phyloP scores from a whole-genome alignment of 2,888 invertebrate species.

The Druceiella hillmani region DNA sequence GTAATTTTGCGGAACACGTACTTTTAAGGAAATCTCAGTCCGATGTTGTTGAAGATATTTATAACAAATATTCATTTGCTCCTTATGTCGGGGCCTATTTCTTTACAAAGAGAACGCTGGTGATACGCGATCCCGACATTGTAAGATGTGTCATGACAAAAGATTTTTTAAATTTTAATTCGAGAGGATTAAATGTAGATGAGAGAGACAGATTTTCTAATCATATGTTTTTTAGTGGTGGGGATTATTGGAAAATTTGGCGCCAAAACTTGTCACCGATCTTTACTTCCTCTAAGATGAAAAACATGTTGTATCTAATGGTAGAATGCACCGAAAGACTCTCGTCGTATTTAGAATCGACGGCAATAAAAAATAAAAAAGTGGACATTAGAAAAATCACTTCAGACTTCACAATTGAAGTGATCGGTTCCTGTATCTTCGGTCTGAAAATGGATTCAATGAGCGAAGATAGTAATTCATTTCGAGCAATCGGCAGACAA shows the following conservation, averaged over 20 bases:
- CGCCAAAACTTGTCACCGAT: slow-evolving; percentile 11
- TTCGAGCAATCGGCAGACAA: not conserved
- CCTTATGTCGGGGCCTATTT: slow-evolving; percentile 3
- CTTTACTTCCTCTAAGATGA: slow-evolving; percentile 8
- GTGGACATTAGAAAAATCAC: not conserved
- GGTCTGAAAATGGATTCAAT: not conserved
- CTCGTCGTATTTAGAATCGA: not conserved
- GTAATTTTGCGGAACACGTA: not conserved
- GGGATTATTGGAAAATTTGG: slow-evolving; percentile 11
- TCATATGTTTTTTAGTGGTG: slow-evolving; percentile 7
- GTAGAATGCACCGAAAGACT: not conserved
- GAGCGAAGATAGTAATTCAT: not conserved
- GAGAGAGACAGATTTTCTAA: slow-evolving; percentile 2
- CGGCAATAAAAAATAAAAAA: not conserved
- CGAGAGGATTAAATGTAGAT: slow-evolving; percentile 4
- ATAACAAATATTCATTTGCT: not conserved
- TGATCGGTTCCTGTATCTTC: not conserved
- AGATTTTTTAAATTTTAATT: slow-evolving; percentile 11
- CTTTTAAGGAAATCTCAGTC: not conserved
- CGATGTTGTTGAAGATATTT: not conserved
- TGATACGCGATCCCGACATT: slow-evolving; percentile 11
- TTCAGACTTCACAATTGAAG: not conserved
- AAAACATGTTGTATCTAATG: not conserved
- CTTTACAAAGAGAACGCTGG: slow-evolving; percentile 2
- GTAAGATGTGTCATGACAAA: slow-evolving; percentile 10